phyloP scores from a whole-genome alignment of 2,113 vertebrate species.

The Tauraco erythrolophus region DNA sequence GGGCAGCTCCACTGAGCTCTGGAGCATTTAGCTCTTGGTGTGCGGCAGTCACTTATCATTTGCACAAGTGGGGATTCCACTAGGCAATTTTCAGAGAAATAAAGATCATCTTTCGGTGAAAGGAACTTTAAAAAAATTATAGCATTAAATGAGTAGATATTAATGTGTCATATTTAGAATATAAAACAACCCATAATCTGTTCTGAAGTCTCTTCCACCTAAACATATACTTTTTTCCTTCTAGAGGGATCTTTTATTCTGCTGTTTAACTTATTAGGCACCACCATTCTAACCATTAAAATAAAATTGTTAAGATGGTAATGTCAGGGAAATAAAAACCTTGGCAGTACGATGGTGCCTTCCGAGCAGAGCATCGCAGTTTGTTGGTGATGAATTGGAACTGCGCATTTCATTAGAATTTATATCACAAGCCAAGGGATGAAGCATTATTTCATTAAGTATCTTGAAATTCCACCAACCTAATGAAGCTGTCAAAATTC shows the following conservation, averaged over 20 bases:
- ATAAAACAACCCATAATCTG: slow-evolving; percentile 59
- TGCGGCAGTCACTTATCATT: slow-evolving; percentile 55
- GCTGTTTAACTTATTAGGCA: slow-evolving; percentile 40
- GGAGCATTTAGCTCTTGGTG: slow-evolving; percentile 52
- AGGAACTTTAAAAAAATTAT: slow-evolving; percentile 61
- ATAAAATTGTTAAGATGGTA: slow-evolving; percentile 43
- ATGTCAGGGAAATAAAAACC: slow-evolving; percentile 47
- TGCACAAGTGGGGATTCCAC: slow-evolving; percentile 55
- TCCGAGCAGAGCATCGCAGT: background rate
- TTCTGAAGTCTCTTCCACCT: slow-evolving; percentile 42
- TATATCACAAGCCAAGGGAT: slow-evolving; percentile 20
- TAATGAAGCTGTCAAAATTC: slow-evolving; percentile 60
- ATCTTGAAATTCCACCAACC: slow-evolving; percentile 56
- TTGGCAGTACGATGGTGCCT: slow-evolving; percentile 23
- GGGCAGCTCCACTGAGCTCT: slow-evolving; percentile 50
- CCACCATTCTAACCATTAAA: slow-evolving; percentile 45
- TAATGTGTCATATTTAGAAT: slow-evolving; percentile 60
- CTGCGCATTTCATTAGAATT: slow-evolving; percentile 3
- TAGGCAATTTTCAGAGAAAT: slow-evolving; percentile 66
- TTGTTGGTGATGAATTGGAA: background rate
- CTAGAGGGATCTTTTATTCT: slow-evolving; percentile 28
- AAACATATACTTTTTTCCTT: slow-evolving; percentile 27
- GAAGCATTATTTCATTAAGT: slow-evolving; percentile 59
- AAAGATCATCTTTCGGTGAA: slow-evolving; percentile 68
- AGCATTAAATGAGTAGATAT: slow-evolving; percentile 65